These are phyloP conservation scores for Manduca sexta DNA, from an alignment of 1,140 invertebrate genomes.

Conservation along the genomic window DNA sequence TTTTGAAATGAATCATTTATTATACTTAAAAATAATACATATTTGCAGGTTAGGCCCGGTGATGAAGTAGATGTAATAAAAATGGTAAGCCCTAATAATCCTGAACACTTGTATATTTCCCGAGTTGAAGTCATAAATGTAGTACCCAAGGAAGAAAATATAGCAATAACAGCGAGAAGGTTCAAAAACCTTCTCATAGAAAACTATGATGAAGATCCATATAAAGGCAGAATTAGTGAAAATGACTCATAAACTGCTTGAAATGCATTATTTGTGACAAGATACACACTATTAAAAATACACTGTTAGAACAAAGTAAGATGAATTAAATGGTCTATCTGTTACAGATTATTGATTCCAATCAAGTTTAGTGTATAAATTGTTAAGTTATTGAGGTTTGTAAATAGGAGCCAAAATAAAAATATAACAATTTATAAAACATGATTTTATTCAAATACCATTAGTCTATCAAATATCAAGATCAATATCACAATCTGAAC, in stretches of 20 bases:
- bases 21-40: constrained; percentile 1
- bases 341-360: too few species aligned
- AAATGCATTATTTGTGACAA: neutral
- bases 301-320: too few species aligned
- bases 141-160: constrained; percentile 51
- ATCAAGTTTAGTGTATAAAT: constrained; percentile 5
- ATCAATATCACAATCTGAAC: constrained; percentile 65
- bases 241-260: constrained; percentile 17
- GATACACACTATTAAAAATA: too few species aligned
- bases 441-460: constrained; percentile 16
- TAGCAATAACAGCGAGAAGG: constrained; percentile 73
- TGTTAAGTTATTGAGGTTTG: constrained; percentile 3
- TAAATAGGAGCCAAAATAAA: constrained; percentile 10
- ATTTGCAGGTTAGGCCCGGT: constrained; percentile 67
- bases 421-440: constrained; percentile 4
- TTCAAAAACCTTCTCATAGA: constrained; percentile 77
- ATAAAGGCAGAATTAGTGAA: constrained; percentile 34
- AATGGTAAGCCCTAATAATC: constrained; percentile 74
- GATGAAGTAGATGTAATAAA: constrained; percentile 81
- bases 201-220: constrained; percentile 72
- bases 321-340: too few species aligned
- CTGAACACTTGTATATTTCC: constrained; percentile 75
- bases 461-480: constrained; percentile 51
- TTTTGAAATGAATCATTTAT: neutral
- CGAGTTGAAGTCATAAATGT: constrained; percentile 75